A percentile compares a stretch with the other conserved stretches of the same genome.
Evolutionary conservation across 2,113 vertebrate species (phyloP).

Genomic region (Sceloporus undulatus): DNA sequence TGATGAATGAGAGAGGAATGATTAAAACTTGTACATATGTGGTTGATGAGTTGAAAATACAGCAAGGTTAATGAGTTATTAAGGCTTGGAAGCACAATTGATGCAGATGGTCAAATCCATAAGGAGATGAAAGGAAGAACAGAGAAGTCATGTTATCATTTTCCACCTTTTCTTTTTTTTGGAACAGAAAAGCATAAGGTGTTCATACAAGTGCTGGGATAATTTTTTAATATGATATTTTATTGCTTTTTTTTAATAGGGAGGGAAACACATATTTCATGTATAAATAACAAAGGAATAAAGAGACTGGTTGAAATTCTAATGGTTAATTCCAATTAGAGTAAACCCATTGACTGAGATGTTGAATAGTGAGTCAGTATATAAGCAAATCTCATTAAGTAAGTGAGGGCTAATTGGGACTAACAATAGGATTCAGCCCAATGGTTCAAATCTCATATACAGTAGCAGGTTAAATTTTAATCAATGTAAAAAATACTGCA

Average conservation of each 20-base stretch:
- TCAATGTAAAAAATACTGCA: not conserved
- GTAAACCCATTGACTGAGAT: too few species aligned
- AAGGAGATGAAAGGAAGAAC: slow-evolving; percentile 11
- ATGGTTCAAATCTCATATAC: not conserved
- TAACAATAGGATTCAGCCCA: too few species aligned
- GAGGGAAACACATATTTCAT: not conserved
- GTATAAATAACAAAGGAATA: slow-evolving; percentile 13
- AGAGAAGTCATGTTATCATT: not conserved
- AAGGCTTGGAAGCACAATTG: slow-evolving; percentile 8
- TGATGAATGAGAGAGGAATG: not conserved
- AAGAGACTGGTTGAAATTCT: not conserved
- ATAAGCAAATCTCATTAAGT: too few species aligned
- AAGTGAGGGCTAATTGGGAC: too few species aligned
- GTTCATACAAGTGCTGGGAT: not conserved
- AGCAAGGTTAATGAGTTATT: slow-evolving; percentile 16
- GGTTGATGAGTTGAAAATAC: slow-evolving; percentile 2
- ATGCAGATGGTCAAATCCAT: slow-evolving; percentile 30
- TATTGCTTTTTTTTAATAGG: not conserved
- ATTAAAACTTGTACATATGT: not conserved
- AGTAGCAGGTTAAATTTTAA: not conserved
- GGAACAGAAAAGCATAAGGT: not conserved
- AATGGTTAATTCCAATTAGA: too few species aligned
- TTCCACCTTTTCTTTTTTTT: not conserved
- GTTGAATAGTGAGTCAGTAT: too few species aligned
- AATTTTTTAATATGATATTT: not conserved